Evolutionary conservation across 2,113 vertebrate species (phyloP).

Genomic region (Chrysemys picta): DNA sequence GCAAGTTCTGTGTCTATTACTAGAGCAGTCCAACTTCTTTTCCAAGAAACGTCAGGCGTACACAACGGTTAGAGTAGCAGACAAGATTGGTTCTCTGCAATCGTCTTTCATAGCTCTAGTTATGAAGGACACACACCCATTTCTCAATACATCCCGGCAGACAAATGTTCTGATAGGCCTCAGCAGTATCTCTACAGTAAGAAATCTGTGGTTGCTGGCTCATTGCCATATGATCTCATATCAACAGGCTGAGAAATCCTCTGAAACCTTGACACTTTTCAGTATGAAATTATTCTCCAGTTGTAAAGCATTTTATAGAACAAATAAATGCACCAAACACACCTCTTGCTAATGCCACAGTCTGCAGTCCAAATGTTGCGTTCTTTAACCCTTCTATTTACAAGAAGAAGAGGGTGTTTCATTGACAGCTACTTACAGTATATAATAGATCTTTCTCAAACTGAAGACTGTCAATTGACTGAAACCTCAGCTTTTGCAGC

Average conservation of each 20-base stretch:
- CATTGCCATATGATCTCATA: constrained; percentile 45
- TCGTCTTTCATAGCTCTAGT: constrained; percentile 42
- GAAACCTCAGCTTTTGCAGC: constrained; percentile 57
- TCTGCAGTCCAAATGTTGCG: constrained; percentile 37
- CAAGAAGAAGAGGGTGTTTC: constrained; percentile 11
- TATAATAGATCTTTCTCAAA: constrained; percentile 57
- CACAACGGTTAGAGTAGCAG: constrained; percentile 52
- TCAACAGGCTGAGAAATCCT: neutral
- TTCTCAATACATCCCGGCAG: constrained; percentile 41
- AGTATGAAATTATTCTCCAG: constrained; percentile 53
- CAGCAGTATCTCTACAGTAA: constrained; percentile 22
- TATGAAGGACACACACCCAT: constrained; percentile 43
- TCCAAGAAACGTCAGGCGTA: constrained; percentile 29
- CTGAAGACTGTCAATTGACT: constrained; percentile 46
- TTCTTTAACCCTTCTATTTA: constrained; percentile 71
- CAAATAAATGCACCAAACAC: constrained; percentile 39
- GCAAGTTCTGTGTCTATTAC: constrained; percentile 67
- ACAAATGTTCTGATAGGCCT: constrained; percentile 51
- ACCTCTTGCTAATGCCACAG: constrained; percentile 3
- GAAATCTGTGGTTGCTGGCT: constrained; percentile 55
- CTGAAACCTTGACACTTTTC: constrained; percentile 28
- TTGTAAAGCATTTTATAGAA: constrained; percentile 36
- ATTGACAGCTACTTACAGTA: neutral
- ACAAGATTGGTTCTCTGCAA: constrained; percentile 36
- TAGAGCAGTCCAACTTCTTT: constrained; percentile 48